Conservation (phyloP, 2,797 vertebrate species). For the Galagoides demidoff region DNA sequence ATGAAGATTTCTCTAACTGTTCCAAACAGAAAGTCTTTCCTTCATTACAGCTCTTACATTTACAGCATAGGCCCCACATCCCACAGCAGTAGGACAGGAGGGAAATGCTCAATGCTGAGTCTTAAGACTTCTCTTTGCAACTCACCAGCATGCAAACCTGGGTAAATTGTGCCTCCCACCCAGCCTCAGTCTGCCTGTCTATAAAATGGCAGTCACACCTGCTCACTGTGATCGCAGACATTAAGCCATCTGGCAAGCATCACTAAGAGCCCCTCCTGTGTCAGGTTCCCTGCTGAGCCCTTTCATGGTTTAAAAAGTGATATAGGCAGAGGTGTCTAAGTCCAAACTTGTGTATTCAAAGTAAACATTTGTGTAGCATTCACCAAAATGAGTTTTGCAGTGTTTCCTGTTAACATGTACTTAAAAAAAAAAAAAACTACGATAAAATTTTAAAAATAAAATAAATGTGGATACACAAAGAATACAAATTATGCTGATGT, state of each 20-base stretch:
- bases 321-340: background rate
- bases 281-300: background rate
- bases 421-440: background rate
- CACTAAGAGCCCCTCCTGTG: background rate
- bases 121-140: background rate
- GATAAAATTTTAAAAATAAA: background rate
- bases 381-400: background rate
- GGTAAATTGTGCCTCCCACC: too few species aligned
- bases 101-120: background rate
- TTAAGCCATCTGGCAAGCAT: background rate
- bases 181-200: background rate
- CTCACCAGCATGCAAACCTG: background rate
- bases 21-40: background rate
- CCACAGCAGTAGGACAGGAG: accelerated
- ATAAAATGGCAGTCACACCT: background rate
- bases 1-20: background rate
- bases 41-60: background rate
- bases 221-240: background rate
- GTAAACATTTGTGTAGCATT: background rate
- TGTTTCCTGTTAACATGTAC: background rate
- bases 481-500: background rate
- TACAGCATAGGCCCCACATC: background rate
- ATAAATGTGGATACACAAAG: background rate
- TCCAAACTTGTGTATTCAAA: background rate
- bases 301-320: background rate